Evolutionary conservation across 1,140 invertebrate genomes (phyloP).

Genomic region (Neodiprion pinetum): DNA sequence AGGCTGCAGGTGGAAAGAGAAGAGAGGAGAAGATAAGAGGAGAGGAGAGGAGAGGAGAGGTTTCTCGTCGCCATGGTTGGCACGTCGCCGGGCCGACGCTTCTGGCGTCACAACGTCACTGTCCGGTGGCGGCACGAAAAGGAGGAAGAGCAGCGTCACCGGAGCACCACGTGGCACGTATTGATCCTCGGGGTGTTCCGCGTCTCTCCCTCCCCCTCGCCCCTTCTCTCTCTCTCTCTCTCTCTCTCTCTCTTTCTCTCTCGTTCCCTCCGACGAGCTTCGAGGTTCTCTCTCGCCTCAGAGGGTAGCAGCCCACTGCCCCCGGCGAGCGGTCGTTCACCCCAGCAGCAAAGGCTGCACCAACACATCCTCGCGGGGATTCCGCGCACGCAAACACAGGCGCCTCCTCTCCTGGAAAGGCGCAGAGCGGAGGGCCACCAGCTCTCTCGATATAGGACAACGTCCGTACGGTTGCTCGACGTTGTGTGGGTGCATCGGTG

Average conservation of each 20-base stretch:
- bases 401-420: neutral
- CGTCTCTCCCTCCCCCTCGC: conserved; percentile 36
- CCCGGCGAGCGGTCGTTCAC: conserved; percentile 61
- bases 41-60: neutral
- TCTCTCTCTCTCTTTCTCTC: conserved; percentile 16
- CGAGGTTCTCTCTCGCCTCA: conserved; percentile 27
- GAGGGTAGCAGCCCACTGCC: conserved; percentile 62
- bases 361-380: neutral
- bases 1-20: neutral
- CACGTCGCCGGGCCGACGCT: neutral
- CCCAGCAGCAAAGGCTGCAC: conserved; percentile 31
- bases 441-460: neutral
- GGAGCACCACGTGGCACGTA: conserved; percentile 56
- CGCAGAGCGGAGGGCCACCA: too few species aligned
- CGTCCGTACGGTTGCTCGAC: neutral
- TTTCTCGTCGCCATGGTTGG: neutral
- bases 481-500: too few species aligned
- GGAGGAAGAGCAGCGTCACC: conserved; percentile 32
- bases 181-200: conserved; percentile 48
- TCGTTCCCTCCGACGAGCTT: conserved; percentile 28
- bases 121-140: conserved; percentile 1
- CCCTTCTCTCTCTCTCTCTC: conserved; percentile 13
- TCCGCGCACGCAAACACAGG: neutral
- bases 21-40: neutral
- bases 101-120: neutral